Percentiles rank a stretch among this genome's conserved stretches.
These are phyloP conservation scores for Brachionus manjavacas DNA, from an alignment of 1,140 invertebrate genomes.

Conservation along the genomic window DNA sequence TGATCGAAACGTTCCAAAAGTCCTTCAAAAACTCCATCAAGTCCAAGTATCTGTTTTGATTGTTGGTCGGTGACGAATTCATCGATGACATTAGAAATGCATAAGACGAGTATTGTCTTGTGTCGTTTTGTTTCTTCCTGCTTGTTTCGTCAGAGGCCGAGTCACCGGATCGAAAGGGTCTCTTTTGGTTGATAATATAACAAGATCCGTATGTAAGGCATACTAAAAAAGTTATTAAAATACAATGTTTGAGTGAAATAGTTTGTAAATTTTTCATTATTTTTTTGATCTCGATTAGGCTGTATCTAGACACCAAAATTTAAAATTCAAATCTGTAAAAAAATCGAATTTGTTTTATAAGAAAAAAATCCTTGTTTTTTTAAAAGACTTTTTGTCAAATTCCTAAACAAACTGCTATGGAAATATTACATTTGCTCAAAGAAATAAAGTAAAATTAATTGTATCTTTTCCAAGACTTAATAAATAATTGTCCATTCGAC, in stretches of 20 bases:
- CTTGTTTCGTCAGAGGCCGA: neutral
- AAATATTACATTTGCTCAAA: neutral
- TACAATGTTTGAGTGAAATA: neutral
- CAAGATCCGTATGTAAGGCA: neutral
- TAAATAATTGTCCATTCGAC: neutral
- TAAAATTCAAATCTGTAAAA: neutral
- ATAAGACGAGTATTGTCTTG: neutral
- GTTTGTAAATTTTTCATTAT: neutral
- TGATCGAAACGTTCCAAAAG: neutral
- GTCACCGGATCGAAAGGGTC: neutral
- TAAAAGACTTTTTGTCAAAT: neutral
- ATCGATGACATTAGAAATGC: neutral
- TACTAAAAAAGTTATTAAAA: neutral
- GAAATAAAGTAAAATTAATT: neutral
- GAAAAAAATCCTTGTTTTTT: no score
- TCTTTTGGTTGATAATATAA: neutral
- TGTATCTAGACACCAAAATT: neutral
- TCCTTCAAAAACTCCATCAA: constrained; percentile 1
- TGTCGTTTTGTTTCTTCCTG: neutral
- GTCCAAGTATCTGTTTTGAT: neutral
- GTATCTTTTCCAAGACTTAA: neutral
- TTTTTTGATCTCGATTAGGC: neutral
- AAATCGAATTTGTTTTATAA: neutral
- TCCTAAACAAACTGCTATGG: neutral
- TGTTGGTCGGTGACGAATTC: neutral